Evolutionary conservation across 2,888 invertebrate genomes (phyloP), one percentile per base, ranked within the genome.

Genomic region (Frankliniella fusca): DNA sequence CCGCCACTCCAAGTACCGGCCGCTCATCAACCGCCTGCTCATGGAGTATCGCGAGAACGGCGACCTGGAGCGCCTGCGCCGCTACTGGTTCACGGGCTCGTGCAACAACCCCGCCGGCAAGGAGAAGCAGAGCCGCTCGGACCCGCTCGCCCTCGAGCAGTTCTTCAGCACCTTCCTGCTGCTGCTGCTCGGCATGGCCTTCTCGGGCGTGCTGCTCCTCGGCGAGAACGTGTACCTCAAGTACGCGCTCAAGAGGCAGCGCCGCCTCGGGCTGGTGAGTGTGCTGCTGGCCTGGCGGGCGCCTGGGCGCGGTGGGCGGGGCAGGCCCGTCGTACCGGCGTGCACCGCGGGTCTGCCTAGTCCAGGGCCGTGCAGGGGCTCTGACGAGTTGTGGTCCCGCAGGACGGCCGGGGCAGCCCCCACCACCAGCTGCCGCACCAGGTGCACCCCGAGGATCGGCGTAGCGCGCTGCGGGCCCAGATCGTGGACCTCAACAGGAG

Each of bases 11-110:
- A 96, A 96, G 89, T 95, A 96, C 88, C 91, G 96, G 85, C 92
- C 94, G 88, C 94, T 94, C 93, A 97, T 97, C 89, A 97, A 97
- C 89, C 94, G 95, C 89, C 91, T 94, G 85, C 90, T 97, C 86
- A 91, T 97, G 84, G 95, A 95, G 87, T 94, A 95, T 88, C 92
- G 95, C 86, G 94, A 96, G 85, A 96, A 96, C 88, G 97, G 91
- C 80, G 97, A 98, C 87, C 90, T 99, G 86, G 98, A 99, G 88
- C 91, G 98, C 83, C 91, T 98, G 85, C 92, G 98, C 86, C 94
- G 95, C 89, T 95, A 95, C 88, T 98, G 98, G 98, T 94, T 98
- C 93, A 97, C 97, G 0, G 97, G 98, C 76, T 94, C 96, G 7
- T 97, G 97, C 88, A 93, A 95, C 80, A 83, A 83, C 79, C 84